Percentiles rank a stretch among this genome's conserved stretches.
Conservation (phyloP, 2,113 vertebrate species). For the Prunella fulvescens region DNA sequence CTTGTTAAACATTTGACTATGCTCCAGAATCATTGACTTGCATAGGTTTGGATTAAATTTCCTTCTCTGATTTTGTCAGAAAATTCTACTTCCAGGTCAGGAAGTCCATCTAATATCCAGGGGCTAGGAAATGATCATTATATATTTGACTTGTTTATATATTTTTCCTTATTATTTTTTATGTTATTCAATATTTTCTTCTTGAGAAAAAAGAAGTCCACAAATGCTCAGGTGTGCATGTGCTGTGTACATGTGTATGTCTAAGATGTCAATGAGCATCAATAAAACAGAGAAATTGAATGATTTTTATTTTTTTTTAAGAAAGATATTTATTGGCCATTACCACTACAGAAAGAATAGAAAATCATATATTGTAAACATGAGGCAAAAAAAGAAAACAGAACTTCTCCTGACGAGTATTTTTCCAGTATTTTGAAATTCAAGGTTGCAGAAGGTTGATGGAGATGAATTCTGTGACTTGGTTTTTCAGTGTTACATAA, state of each 20-base stretch:
- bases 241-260: no score
- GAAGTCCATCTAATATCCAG: not conserved
- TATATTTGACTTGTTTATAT: not conserved
- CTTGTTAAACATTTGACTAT: not conserved
- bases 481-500: not conserved
- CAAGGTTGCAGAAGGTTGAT: not conserved
- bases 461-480: not conserved
- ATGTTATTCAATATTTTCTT: not conserved
- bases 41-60: not conserved
- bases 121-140: not conserved
- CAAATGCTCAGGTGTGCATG: not conserved
- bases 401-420: not conserved
- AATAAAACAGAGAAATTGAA: not conserved
- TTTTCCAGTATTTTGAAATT: not conserved
- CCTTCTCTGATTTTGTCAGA: not conserved
- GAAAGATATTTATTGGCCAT: not conserved
- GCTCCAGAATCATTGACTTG: not conserved
- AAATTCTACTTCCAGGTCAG: not conserved
- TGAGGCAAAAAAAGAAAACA: not conserved
- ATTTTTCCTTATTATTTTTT: not conserved
- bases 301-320: not conserved
- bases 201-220: not conserved
- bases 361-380: not conserved
- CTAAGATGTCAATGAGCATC: not conserved
- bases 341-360: not conserved